Evolutionary conservation across 2,113 vertebrate genomes (phyloP).

Genomic region (Corythaeola cristata): DNA sequence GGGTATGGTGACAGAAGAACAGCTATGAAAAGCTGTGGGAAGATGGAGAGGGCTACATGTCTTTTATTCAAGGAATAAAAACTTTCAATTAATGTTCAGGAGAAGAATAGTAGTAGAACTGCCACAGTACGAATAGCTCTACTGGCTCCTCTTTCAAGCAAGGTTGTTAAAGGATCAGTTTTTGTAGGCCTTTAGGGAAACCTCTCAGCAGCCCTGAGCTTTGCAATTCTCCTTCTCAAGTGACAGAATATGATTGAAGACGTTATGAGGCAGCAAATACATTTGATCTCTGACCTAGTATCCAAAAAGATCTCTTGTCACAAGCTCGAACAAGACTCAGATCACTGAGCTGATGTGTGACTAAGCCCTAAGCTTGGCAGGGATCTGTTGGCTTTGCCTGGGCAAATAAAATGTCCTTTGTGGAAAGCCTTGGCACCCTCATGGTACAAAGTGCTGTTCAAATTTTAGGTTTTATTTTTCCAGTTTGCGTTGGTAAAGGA

Average conservation of each 20-base stretch:
- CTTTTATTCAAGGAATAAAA: neutral
- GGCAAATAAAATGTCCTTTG: neutral
- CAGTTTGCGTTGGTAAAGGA: neutral
- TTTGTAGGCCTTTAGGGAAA: neutral
- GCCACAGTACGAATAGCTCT: neutral
- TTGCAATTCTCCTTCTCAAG: neutral
- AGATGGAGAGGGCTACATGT: neutral
- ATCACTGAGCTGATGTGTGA: neutral
- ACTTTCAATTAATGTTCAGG: neutral
- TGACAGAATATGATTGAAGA: neutral
- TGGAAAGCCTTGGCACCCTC: neutral
- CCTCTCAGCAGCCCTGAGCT: neutral
- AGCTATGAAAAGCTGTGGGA: neutral
- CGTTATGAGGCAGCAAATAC: neutral
- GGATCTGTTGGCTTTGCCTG: neutral
- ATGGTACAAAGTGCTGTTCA: neutral
- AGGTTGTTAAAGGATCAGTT: neutral
- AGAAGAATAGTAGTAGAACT: neutral
- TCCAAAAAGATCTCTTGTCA: neutral
- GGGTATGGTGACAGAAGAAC: neutral
- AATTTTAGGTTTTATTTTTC: constrained; percentile 15
- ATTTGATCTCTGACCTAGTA: neutral
- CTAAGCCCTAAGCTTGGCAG: neutral
- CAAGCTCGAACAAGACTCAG: neutral
- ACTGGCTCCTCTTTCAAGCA: neutral